Conservation (phyloP, 2,113 vertebrate genomes). For the Myrmecobius fasciatus region DNA sequence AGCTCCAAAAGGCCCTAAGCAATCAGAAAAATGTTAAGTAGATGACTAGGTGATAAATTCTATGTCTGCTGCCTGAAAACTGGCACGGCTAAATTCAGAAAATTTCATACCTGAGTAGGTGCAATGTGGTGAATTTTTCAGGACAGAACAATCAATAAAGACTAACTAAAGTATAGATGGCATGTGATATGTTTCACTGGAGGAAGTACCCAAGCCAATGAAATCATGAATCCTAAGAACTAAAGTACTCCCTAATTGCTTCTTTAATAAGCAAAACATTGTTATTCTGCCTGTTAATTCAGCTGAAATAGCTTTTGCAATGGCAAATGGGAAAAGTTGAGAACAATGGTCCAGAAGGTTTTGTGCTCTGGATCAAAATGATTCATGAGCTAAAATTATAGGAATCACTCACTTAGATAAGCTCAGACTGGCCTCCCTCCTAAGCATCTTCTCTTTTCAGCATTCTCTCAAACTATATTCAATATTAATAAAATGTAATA, state of each 20-base stretch:
- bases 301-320: neutral
- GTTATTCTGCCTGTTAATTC: neutral
- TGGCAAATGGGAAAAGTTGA: slow-evolving; percentile 6
- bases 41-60: neutral
- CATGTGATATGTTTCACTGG: neutral
- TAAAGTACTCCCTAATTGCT: neutral
- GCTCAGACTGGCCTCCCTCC: neutral
- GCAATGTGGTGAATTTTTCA: neutral
- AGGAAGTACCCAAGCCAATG: neutral
- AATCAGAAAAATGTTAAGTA: neutral
- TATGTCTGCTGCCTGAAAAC: neutral
- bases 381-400: slow-evolving; percentile 16
- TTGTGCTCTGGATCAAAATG: neutral
- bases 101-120: neutral
- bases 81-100: neutral
- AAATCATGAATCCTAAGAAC: neutral
- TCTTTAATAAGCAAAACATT: neutral
- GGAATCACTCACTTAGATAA: slow-evolving; percentile 27
- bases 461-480: slow-evolving; percentile 26
- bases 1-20: neutral
- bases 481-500: slow-evolving; percentile 25
- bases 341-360: slow-evolving; percentile 17
- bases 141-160: neutral
- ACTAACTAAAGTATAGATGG: neutral
- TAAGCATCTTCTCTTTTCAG: slow-evolving; percentile 24